Evolutionary conservation across 2,888 invertebrate genomes (phyloP).

Genomic region (Iphiclides podalirius): DNA sequence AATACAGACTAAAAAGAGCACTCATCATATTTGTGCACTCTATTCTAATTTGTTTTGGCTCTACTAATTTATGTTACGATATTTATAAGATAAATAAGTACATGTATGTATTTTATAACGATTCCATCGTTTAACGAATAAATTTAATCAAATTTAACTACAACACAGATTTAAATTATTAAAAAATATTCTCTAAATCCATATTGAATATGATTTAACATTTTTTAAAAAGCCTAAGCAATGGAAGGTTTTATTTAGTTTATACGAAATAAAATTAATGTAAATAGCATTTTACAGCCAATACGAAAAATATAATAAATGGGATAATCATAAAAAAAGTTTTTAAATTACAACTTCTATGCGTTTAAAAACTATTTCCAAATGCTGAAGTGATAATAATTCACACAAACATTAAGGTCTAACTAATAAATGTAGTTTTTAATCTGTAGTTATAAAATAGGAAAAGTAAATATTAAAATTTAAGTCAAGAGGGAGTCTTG

Average conservation of each 20-base stretch:
- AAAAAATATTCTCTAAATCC: no score
- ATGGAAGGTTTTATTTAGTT: no score
- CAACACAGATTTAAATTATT: neutral
- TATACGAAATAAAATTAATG: no score
- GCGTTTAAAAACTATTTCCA: neutral
- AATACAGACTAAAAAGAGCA: conserved; percentile 11
- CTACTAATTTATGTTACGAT: conserved; percentile 6
- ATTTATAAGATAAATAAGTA: conserved; percentile 5
- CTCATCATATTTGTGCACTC: conserved; percentile 14
- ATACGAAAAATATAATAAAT: neutral
- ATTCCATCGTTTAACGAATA: conserved; percentile 22
- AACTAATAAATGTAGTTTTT: neutral
- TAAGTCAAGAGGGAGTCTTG: no score
- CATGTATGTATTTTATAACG: conserved; percentile 9
- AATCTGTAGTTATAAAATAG: neutral
- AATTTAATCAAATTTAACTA: neutral
- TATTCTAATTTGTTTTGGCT: neutral
- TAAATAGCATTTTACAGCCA: neutral
- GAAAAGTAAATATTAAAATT: neutral
- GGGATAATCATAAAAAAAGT: neutral
- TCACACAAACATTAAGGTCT: conserved; percentile 1
- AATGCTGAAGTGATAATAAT: conserved; percentile 2
- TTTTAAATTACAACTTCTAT: no score
- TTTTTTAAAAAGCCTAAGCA: no score
- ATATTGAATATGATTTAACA: no score